phyloP scores from a whole-genome alignment of 2,113 vertebrate genomes.

The Sapayoa aenigma region DNA sequence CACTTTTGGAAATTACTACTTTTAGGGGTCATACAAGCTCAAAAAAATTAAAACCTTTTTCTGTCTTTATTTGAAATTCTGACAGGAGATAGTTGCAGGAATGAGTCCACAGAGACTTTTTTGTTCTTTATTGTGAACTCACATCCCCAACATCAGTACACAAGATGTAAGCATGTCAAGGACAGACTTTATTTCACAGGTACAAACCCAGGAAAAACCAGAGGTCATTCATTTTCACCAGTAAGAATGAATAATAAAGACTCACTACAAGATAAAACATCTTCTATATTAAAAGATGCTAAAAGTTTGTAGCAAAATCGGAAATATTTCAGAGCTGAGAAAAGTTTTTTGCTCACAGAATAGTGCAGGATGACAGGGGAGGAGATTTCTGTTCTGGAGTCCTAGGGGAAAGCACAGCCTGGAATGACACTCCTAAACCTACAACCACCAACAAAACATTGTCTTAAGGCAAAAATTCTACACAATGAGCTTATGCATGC shows the following conservation, averaged over 20 bases:
- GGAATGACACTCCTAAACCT: neutral
- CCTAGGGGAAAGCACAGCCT: neutral
- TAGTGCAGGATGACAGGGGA: neutral
- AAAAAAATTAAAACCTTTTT: neutral
- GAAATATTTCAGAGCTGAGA: neutral
- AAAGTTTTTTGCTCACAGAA: neutral
- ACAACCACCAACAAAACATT: neutral
- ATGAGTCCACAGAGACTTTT: neutral
- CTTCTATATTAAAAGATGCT: neutral
- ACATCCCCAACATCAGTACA: neutral
- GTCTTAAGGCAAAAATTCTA: conserved; percentile 59
- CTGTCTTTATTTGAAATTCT: neutral
- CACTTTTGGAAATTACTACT: neutral
- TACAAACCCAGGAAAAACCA: neutral
- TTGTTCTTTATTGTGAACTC: neutral
- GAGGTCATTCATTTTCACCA: neutral
- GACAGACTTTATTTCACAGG: neutral
- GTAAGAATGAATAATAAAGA: neutral
- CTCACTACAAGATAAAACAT: neutral
- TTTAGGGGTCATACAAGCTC: neutral
- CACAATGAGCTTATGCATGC: conserved; percentile 48
- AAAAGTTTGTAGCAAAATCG: neutral
- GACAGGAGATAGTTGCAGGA: neutral
- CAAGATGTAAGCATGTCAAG: neutral
- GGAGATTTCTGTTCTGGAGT: neutral